Evolutionary conservation across 2,888 invertebrate species (phyloP), one percentile per base, ranked within the genome.

Genomic region (Aporophyla lueneburgensis): DNA sequence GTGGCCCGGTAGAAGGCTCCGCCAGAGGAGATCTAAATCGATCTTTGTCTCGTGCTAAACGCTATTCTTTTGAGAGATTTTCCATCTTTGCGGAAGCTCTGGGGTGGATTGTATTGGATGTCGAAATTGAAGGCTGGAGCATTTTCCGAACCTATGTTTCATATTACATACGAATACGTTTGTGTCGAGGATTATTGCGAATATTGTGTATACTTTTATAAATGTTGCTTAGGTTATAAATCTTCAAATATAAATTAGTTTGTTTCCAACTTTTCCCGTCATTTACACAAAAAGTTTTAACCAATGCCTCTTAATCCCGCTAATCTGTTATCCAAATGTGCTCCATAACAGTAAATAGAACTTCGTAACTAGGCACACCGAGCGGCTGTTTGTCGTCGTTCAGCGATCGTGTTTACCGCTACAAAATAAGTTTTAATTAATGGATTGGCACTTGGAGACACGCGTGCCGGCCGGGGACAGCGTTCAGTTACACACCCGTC

Each of bases 361-460:
- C 92, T 93, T 93, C 83, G 89, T 90, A 92, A 93, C 92, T 91
- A 93, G 90, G 91, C 91, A 88, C 89, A 88, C 89, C 88, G 90
- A 91, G 88, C 86, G 91, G 88, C 87, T 92, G 91, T 94, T 93
- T 93, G 93, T 91, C 89, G 85, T 86, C 85, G 91, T 91, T 91
- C 91, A 90, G 91, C 88, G 91, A 93, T 94, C 91, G 90, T 93
- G 93, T 93, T 92, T 92, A 92, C 91, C 89, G 93, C 90, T 91
- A 94, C 95, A 93, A 95, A 95, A 96, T 95, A 96, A 96, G 94
- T 96, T 96, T 96, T 96, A 96, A 96, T 96, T 96, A 96, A 96
- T 96, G 96, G 95, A 96, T 96, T 93, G 95, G 94, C 93, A 95
- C 94, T 95, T 93, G 88, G 96, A 94, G 95, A 95, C 94, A 93